phyloP scores from a whole-genome alignment of 2,888 invertebrate species.

The Gnatocerus cornutus region DNA sequence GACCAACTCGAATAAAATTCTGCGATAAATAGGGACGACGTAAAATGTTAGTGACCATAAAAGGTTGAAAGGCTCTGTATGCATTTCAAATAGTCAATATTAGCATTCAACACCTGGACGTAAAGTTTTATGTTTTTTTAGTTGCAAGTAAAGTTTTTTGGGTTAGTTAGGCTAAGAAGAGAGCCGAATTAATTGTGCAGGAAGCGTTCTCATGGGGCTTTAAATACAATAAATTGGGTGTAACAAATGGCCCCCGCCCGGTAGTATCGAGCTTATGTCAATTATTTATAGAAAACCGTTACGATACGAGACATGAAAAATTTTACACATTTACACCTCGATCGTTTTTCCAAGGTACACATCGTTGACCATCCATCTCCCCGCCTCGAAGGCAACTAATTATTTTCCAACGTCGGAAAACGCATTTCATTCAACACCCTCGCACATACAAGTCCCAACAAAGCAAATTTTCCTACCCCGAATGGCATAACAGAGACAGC shows the following conservation, averaged over 20 bases:
- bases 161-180: too few relatives aligned
- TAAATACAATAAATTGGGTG: slow-evolving; percentile 21
- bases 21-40: not conserved
- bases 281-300: slow-evolving; percentile 46
- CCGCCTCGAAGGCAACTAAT: slow-evolving; percentile 13
- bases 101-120: not conserved
- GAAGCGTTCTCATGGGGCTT: not conserved
- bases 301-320: slow-evolving; percentile 42
- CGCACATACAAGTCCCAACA: slow-evolving; percentile 14
- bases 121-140: slow-evolving; percentile 3
- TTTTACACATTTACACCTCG: slow-evolving; percentile 45
- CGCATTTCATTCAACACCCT: slow-evolving; percentile 14
- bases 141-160: not conserved
- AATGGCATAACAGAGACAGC: not conserved
- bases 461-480: slow-evolving; percentile 11
- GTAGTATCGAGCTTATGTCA: slow-evolving; percentile 40
- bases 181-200: slow-evolving; percentile 9
- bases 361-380: slow-evolving; percentile 29
- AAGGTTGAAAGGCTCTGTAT: slow-evolving; percentile 1
- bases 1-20: not conserved
- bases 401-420: slow-evolving; percentile 32
- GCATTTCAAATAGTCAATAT: not conserved
- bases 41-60: slow-evolving; percentile 8
- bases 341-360: slow-evolving; percentile 32
- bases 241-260: slow-evolving; percentile 31